These are phyloP conservation scores for Ceratosolen solmsi DNA, from an alignment of 1,140 invertebrate genomes.

Conservation along the genomic window DNA sequence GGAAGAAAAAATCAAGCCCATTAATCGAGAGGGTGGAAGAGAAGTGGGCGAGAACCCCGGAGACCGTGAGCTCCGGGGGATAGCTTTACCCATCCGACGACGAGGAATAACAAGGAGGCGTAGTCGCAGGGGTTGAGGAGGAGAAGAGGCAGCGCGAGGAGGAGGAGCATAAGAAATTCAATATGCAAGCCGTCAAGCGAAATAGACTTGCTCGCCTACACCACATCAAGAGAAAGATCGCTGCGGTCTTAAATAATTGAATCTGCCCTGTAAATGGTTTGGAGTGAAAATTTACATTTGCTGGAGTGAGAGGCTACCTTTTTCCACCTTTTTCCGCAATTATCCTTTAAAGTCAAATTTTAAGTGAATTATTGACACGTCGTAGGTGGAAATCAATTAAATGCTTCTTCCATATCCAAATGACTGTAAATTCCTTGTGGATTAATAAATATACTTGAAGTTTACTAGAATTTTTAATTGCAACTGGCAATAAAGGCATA, in stretches of 20 bases:
- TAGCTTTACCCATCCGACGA: background rate
- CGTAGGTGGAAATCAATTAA: background rate
- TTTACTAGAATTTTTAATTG: too few relatives aligned
- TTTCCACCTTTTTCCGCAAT: background rate
- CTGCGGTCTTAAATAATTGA: slow-evolving; percentile 54
- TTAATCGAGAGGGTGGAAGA: slow-evolving; percentile 4
- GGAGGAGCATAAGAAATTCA: slow-evolving; percentile 53
- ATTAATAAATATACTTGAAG: too few relatives aligned
- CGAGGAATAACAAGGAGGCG: slow-evolving; percentile 27
- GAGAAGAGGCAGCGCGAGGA: background rate
- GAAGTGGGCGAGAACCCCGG: background rate
- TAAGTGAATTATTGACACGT: background rate
- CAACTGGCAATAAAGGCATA: too few relatives aligned
- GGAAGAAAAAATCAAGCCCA: slow-evolving; percentile 6
- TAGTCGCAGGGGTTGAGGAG: background rate
- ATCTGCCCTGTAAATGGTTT: slow-evolving; percentile 49
- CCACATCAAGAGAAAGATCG: slow-evolving; percentile 40
- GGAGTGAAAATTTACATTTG: slow-evolving; percentile 8
- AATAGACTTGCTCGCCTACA: slow-evolving; percentile 52
- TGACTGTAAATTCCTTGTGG: background rate
- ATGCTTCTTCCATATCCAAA: background rate
- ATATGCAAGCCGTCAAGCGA: slow-evolving; percentile 53
- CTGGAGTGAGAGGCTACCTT: background rate
- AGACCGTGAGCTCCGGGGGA: slow-evolving; percentile 3
- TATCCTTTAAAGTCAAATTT: background rate